Evolutionary conservation across 1,140 invertebrate species (phyloP).

Genomic region (Stenopsyche tienmushanensis): DNA sequence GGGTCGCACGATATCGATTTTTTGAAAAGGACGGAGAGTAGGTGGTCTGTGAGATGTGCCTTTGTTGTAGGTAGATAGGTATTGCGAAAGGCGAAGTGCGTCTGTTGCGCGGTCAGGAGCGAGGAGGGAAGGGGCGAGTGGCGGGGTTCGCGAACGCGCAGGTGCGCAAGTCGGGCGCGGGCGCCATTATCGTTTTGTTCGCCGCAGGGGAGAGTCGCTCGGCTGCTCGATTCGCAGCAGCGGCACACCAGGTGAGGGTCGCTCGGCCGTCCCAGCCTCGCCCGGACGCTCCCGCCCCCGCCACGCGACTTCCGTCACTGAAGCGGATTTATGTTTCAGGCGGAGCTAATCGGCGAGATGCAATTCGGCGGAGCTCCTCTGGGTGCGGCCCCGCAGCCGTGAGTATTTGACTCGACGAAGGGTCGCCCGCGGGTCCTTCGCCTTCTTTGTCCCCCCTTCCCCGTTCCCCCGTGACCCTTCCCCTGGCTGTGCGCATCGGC

Average conservation of each 20-base stretch:
- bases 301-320: not conserved
- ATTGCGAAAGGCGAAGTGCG: not conserved
- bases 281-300: not conserved
- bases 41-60: no score
- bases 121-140: not conserved
- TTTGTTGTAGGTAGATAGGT: no score
- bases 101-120: not conserved
- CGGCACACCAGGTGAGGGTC: not conserved
- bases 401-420: not conserved
- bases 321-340: not conserved
- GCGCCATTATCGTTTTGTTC: constrained; percentile 12
- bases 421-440: not conserved
- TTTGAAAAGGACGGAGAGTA: no score
- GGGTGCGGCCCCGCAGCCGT: not conserved
- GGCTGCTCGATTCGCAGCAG: not conserved
- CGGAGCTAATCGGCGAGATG: not conserved
- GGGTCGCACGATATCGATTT: no score
- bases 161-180: not conserved
- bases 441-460: no score
- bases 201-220: not conserved
- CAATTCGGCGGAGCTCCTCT: no score
- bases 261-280: not conserved
- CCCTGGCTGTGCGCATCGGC: no score
- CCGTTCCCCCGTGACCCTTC: no score
- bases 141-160: not conserved